A percentile compares a stretch with the other conserved stretches of the same genome.
phyloP scores from a whole-genome alignment of 2,888 invertebrate genomes.

The Plebejus argus region DNA sequence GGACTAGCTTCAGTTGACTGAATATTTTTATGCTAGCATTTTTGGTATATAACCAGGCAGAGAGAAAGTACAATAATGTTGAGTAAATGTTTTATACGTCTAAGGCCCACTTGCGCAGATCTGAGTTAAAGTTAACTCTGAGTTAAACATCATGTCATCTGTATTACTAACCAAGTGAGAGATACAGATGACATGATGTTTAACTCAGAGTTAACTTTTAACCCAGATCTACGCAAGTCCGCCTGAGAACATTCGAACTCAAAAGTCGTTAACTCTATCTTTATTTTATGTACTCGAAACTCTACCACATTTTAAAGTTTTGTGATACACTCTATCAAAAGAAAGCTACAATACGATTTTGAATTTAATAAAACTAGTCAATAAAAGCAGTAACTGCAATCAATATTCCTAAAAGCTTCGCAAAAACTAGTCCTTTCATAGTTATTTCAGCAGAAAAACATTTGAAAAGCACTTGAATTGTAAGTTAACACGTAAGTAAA shows the following conservation, averaged over 20 bases:
- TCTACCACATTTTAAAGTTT: too few species aligned
- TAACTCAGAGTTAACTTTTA: too few species aligned
- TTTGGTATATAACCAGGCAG: neutral
- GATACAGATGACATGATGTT: too few species aligned
- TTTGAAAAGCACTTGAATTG: neutral
- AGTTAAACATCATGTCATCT: too few species aligned
- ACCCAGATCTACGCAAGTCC: too few species aligned
- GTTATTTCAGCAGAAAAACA: constrained; percentile 17
- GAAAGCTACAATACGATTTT: neutral
- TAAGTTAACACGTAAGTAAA: constrained; percentile 30
- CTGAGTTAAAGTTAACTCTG: too few species aligned
- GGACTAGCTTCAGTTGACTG: constrained; percentile 3
- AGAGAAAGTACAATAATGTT: too few species aligned
- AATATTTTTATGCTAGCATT: neutral
- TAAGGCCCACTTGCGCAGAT: too few species aligned
- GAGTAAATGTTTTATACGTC: neutral
- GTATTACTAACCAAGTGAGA: too few species aligned
- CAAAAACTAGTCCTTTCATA: constrained; percentile 8
- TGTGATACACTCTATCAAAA: neutral
- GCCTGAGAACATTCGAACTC: neutral
- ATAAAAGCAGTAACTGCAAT: neutral
- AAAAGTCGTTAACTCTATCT: too few species aligned
- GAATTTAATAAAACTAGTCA: neutral
- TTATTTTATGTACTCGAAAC: too few species aligned
- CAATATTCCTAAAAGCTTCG: neutral